A percentile compares a stretch with the other conserved stretches of the same genome.
These are phyloP conservation scores for Nerophis lumbriciformis DNA, from an alignment of 2,113 vertebrate genomes.

Conservation along the genomic window DNA sequence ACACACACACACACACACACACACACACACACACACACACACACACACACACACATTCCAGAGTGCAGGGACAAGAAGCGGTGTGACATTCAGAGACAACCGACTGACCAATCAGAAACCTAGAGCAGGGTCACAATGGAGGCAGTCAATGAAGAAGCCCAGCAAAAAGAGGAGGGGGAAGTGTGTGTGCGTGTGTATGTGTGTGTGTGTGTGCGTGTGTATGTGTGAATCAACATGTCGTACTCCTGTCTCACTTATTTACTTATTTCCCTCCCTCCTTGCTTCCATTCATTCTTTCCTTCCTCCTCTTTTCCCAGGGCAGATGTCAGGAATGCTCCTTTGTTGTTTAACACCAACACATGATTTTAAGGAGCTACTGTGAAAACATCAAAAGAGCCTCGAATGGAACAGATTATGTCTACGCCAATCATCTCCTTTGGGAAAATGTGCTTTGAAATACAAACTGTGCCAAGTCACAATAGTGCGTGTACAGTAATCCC, in stretches of 20 bases:
- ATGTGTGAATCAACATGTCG: background rate
- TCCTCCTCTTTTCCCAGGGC: slow-evolving; percentile 33
- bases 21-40: too few relatives aligned
- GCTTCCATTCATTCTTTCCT: slow-evolving; percentile 11
- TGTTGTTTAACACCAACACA: background rate
- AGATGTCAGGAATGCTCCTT: slow-evolving; percentile 34
- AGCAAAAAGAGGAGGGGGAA: background rate
- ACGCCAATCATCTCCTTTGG: too few relatives aligned
- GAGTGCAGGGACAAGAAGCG: slow-evolving; percentile 35
- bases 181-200: too few relatives aligned
- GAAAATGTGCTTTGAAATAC: too few relatives aligned
- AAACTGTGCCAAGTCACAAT: too few relatives aligned
- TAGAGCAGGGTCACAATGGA: slow-evolving; percentile 37
- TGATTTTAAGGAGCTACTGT: too few relatives aligned
- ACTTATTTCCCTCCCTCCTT: slow-evolving; percentile 2
- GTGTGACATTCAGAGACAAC: slow-evolving; percentile 48
- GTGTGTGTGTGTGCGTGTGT: too few relatives aligned
- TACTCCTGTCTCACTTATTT: slow-evolving; percentile 43
- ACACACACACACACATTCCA: slow-evolving; percentile 51
- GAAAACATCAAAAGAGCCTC: too few relatives aligned
- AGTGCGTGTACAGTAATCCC: too few relatives aligned
- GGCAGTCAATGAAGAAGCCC: slow-evolving; percentile 45
- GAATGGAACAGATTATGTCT: too few relatives aligned
- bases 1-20: too few relatives aligned
- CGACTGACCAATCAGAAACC: slow-evolving; percentile 40